A percentile compares a stretch with the other conserved stretches of the same genome.
Evolutionary conservation across 2,888 invertebrate genomes (phyloP).

Genomic region (Cantharis rustica): DNA sequence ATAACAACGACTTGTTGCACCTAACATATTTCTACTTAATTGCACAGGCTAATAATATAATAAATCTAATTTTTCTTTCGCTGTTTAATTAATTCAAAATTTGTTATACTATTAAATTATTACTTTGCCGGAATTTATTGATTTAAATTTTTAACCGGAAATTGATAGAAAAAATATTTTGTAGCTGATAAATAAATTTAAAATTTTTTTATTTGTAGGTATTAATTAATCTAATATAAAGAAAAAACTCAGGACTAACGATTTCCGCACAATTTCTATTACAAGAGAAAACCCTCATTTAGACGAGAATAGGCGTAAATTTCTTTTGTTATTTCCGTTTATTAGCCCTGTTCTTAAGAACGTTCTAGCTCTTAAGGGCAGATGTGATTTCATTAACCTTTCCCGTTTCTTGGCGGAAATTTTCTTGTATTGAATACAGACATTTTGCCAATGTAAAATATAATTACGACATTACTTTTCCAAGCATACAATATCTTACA

Average conservation of each 20-base stretch:
- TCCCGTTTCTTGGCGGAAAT: conserved; percentile 17
- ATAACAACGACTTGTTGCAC: conserved; percentile 17
- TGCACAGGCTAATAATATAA: neutral
- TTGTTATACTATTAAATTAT: neutral
- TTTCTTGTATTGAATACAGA: conserved; percentile 23
- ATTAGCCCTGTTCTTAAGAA: conserved; percentile 31
- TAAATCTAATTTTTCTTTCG: neutral
- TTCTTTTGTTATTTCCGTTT: conserved; percentile 33
- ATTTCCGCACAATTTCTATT: conserved; percentile 32
- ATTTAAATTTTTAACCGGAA: neutral
- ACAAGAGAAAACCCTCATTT: conserved; percentile 31
- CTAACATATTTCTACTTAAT: neutral
- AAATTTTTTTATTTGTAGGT: neutral
- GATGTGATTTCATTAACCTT: conserved; percentile 32
- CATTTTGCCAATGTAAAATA: conserved; percentile 17
- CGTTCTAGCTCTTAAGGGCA: conserved; percentile 28
- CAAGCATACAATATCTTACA: neutral
- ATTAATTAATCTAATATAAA: conserved; percentile 27
- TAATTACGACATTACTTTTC: conserved; percentile 2
- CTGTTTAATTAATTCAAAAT: neutral
- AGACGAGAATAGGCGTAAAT: conserved; percentile 31
- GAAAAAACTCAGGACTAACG: conserved; percentile 28
- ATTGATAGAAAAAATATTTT: neutral
- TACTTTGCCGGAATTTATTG: neutral
- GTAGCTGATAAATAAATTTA: neutral